Percentiles rank a stretch among this genome's conserved stretches.
Conservation (phyloP, 1,140 invertebrate genomes). For the Drosophila serrata region DNA sequence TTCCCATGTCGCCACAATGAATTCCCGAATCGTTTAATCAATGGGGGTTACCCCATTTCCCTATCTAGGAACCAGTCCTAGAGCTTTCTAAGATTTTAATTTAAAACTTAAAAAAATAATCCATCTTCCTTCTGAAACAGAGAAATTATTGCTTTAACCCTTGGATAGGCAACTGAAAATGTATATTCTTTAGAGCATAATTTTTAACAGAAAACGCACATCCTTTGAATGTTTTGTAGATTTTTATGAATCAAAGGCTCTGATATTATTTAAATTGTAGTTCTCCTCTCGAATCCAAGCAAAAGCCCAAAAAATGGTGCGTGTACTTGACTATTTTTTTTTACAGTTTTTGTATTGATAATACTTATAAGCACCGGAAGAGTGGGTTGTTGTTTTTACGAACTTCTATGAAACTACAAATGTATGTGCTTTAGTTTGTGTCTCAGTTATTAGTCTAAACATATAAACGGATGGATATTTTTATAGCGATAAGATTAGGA, state of each 20-base stretch:
- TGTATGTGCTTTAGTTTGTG: background rate
- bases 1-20: background rate
- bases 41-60: background rate
- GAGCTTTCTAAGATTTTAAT: background rate
- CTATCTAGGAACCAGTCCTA: background rate
- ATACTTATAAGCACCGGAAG: background rate
- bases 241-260: constrained; percentile 15
- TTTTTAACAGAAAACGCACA: constrained; percentile 13
- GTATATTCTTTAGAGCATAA: background rate
- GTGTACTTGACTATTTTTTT: background rate
- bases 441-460: constrained; percentile 5
- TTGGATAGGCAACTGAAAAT: background rate
- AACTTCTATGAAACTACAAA: background rate
- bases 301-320: background rate
- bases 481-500: constrained; percentile 26
- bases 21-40: background rate
- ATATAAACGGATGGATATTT: constrained; percentile 16
- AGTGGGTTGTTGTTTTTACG: background rate
- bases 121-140: background rate
- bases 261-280: constrained; percentile 6
- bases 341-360: background rate
- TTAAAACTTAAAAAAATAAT: too few species aligned
- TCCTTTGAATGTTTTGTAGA: constrained; percentile 6
- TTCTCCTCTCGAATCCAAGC: background rate
- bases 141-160: background rate